Evolutionary conservation across 2,797 vertebrate genomes (phyloP).

Genomic region (Sebastes hubbsi): DNA sequence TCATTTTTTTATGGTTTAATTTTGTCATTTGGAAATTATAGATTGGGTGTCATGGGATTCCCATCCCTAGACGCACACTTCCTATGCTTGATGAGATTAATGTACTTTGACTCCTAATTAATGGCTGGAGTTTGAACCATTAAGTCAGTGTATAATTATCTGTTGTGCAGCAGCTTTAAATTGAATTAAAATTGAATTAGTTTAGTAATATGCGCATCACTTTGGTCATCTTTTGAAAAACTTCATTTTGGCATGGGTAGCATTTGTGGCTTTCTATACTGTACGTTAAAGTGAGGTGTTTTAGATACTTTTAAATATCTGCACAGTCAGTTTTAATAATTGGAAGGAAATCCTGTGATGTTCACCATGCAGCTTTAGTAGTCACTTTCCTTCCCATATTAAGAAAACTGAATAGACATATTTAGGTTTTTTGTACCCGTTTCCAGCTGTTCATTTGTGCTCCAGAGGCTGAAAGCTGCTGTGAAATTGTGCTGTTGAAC

Average conservation of each 20-base stretch:
- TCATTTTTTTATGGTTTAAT: constrained; percentile 7
- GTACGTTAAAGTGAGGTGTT: background rate
- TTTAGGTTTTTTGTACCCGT: background rate
- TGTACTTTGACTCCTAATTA: constrained; percentile 31
- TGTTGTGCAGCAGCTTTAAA: constrained; percentile 40
- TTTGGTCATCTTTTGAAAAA: constrained; percentile 15
- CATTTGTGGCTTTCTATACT: background rate
- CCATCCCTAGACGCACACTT: background rate
- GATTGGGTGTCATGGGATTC: background rate
- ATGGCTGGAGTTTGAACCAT: constrained; percentile 37
- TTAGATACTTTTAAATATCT: background rate
- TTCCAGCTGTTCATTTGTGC: constrained; percentile 13
- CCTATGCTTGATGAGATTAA: constrained; percentile 14
- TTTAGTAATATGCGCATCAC: constrained; percentile 30
- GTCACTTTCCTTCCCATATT: background rate
- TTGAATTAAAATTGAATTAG: constrained; percentile 54
- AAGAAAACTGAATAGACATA: background rate
- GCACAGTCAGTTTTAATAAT: background rate
- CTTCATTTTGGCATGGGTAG: background rate
- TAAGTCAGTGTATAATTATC: constrained; percentile 36
- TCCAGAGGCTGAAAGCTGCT: background rate
- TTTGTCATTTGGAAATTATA: background rate
- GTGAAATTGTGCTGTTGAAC: constrained; percentile 21
- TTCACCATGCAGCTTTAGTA: background rate
- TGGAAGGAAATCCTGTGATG: background rate